Evolutionary conservation across 2,113 vertebrate genomes (phyloP).

Genomic region (Phalacrocorax brasilianus): DNA sequence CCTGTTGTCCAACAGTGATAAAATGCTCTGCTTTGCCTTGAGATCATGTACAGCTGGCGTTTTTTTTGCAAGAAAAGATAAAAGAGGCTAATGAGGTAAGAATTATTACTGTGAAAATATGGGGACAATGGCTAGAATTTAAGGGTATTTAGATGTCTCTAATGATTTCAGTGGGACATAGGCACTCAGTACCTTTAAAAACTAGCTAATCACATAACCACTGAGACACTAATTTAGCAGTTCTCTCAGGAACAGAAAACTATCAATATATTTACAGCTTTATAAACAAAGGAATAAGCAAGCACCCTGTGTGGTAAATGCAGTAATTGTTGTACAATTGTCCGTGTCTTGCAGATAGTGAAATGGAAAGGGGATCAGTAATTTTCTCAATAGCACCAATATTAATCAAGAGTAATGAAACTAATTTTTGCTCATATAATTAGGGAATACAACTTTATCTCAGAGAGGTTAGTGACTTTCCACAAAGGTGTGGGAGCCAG

Average conservation of each 20-base stretch:
- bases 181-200: neutral
- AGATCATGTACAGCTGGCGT: neutral
- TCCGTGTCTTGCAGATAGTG: neutral
- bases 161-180: neutral
- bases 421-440: neutral
- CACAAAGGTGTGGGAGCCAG: neutral
- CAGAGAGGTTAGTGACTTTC: neutral
- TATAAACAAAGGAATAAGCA: neutral
- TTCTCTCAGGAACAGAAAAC: neutral
- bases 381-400: neutral
- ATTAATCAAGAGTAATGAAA: neutral
- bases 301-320: neutral
- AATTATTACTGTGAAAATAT: neutral
- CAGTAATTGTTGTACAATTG: neutral
- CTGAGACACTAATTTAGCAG: neutral
- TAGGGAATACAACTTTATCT: neutral
- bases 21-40: slow-evolving; percentile 15
- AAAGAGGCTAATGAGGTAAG: slow-evolving; percentile 1
- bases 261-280: neutral
- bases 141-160: slow-evolving; percentile 3
- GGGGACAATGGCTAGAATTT: neutral
- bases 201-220: slow-evolving; percentile 12
- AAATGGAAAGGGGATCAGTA: neutral
- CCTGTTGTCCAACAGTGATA: neutral
- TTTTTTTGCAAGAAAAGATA: neutral